These are phyloP conservation scores for Chesias legatella DNA, from an alignment of 2,888 invertebrate genomes.

Conservation along the genomic window DNA sequence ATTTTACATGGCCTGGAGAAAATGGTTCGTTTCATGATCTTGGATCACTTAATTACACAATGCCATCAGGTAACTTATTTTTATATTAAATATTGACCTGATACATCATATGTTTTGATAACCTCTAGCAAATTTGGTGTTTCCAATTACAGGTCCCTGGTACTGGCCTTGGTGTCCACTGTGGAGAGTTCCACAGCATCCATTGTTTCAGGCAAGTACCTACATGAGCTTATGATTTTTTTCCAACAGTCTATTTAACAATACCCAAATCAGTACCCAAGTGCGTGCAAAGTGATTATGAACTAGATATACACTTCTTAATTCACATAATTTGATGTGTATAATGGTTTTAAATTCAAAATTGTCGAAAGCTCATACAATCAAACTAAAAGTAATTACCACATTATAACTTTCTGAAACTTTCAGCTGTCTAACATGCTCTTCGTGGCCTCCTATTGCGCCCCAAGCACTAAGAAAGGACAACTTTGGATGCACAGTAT, in stretches of 20 bases:
- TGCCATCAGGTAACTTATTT: conserved; percentile 61
- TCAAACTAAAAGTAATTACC: conserved; percentile 1
- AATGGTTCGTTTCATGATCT: conserved; percentile 70
- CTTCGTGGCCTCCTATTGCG: conserved; percentile 89
- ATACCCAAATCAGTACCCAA: not conserved
- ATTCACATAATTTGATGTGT: too few species aligned
- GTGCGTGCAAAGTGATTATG: too few species aligned
- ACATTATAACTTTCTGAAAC: conserved; percentile 9
- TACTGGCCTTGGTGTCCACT: conserved; percentile 85
- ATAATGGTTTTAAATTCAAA: too few species aligned
- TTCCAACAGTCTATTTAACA: too few species aligned
- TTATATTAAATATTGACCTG: not conserved
- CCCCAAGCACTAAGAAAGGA: conserved; percentile 88
- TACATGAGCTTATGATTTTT: too few species aligned
- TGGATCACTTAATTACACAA: conserved; percentile 68
- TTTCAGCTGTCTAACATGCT: conserved; percentile 88
- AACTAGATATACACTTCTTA: too few species aligned
- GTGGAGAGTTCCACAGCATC: conserved; percentile 88
- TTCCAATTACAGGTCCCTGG: conserved; percentile 72
- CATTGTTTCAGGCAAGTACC: conserved; percentile 72
- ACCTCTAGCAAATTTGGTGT: too few species aligned
- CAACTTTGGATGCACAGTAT: conserved; percentile 90
- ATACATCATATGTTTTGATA: too few species aligned
- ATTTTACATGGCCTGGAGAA: conserved; percentile 75
- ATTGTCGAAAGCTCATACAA: too few species aligned